phyloP scores from a whole-genome alignment of 2,888 invertebrate species.

The Caenorhabditis sinica region DNA sequence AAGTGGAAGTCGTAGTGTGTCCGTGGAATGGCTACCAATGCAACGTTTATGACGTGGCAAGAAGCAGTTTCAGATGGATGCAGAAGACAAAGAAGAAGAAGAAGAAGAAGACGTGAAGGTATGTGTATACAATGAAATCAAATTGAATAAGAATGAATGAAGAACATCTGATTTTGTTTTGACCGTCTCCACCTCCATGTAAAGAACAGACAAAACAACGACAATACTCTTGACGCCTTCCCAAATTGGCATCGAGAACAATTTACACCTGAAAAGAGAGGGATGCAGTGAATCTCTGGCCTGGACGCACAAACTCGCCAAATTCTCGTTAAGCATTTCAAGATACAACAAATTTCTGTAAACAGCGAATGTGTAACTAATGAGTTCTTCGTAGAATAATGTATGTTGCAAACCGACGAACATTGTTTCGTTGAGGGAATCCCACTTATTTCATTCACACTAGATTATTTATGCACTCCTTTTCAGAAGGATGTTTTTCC shows the following conservation, averaged over 20 bases:
- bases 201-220: slow-evolving; percentile 39
- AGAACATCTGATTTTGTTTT: slow-evolving; percentile 33
- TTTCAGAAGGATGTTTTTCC: background rate
- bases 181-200: slow-evolving; percentile 30
- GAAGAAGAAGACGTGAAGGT: background rate
- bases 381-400: slow-evolving; percentile 24
- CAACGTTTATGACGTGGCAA: slow-evolving; percentile 58
- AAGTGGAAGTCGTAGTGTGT: slow-evolving; percentile 42
- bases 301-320: slow-evolving; percentile 35
- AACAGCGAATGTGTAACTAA: slow-evolving; percentile 48
- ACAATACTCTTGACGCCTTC: slow-evolving; percentile 47
- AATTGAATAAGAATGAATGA: slow-evolving; percentile 21
- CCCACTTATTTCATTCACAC: too few relatives aligned
- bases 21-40: slow-evolving; percentile 44
- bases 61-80: slow-evolving; percentile 42
- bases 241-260: slow-evolving; percentile 27
- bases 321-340: slow-evolving; percentile 24
- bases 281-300: background rate
- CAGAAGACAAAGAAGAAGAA: background rate
- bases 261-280: slow-evolving; percentile 5
- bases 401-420: background rate
- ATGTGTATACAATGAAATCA: slow-evolving; percentile 23
- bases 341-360: slow-evolving; percentile 20
- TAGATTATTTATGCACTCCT: background rate
- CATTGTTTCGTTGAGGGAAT: too few relatives aligned